A percentile compares a stretch with the other conserved stretches of the same genome.
Evolutionary conservation across 2,888 invertebrate genomes (phyloP).

Genomic region (Coenonympha arcania): DNA sequence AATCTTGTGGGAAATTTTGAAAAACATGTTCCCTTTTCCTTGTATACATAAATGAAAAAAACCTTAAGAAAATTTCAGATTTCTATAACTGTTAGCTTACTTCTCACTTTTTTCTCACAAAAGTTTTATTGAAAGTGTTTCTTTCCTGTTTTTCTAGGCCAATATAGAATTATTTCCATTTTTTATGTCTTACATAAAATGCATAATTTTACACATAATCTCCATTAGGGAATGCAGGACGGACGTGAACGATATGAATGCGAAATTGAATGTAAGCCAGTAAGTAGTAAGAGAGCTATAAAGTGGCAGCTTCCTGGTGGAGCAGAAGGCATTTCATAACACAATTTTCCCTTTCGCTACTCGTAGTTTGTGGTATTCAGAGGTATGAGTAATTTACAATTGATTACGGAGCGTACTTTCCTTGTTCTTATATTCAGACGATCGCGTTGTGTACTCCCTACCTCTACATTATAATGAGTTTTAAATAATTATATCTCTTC

Average conservation of each 20-base stretch:
- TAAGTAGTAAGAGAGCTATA: conserved; percentile 49
- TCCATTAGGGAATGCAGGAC: conserved; percentile 13
- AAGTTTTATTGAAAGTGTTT: no score
- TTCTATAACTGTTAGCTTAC: no score
- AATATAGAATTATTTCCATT: background rate
- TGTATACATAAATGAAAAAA: no score
- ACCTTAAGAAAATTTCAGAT: no score
- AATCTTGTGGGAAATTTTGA: no score
- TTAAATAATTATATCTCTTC: no score
- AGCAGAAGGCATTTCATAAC: conserved; percentile 62
- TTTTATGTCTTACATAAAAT: background rate
- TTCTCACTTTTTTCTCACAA: no score
- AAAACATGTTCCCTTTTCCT: no score
- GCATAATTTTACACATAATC: conserved; percentile 9
- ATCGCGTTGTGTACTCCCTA: background rate
- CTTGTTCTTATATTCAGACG: conserved; percentile 7
- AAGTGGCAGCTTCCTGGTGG: conserved; percentile 50
- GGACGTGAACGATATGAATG: conserved; percentile 26
- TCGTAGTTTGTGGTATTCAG: conserved; percentile 34
- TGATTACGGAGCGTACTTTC: conserved; percentile 22
- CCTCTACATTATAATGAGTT: background rate
- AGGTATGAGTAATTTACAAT: conserved; percentile 34
- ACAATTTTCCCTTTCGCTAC: conserved; percentile 63
- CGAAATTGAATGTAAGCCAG: conserved; percentile 48
- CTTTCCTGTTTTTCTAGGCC: no score